Percentiles rank a stretch among this genome's conserved stretches.
phyloP scores from a whole-genome alignment of 2,888 invertebrate genomes.

The Idaea biselata region DNA sequence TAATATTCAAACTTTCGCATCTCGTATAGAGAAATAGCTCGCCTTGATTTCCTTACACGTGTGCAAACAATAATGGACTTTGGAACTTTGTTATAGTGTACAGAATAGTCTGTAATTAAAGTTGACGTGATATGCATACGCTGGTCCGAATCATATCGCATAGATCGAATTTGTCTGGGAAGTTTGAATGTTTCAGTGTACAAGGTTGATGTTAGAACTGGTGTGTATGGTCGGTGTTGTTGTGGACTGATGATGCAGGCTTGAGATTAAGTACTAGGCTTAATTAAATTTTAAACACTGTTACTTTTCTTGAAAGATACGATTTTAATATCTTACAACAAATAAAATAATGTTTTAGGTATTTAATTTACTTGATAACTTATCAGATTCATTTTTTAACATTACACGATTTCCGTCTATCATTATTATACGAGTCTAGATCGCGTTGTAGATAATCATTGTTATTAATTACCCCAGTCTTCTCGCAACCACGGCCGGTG shows the following conservation, averaged over 20 bases:
- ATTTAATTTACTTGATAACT: too few relatives aligned
- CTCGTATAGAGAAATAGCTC: slow-evolving; percentile 27
- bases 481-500: too few relatives aligned
- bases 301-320: neutral
- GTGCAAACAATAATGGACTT: slow-evolving; percentile 26
- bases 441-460: too few relatives aligned
- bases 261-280: neutral
- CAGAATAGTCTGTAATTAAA: slow-evolving; percentile 36
- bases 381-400: too few relatives aligned
- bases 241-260: slow-evolving; percentile 26
- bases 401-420: too few relatives aligned
- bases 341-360: too few relatives aligned
- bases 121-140: slow-evolving; percentile 38
- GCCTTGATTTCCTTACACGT: slow-evolving; percentile 26
- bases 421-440: too few relatives aligned
- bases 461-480: too few relatives aligned
- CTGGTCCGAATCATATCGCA: slow-evolving; percentile 56
- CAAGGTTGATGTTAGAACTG: slow-evolving; percentile 55
- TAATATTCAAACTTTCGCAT: slow-evolving; percentile 37
- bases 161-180: slow-evolving; percentile 79
- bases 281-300: neutral
- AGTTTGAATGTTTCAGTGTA: slow-evolving; percentile 75
- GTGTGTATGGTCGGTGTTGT: slow-evolving; percentile 44
- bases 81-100: slow-evolving; percentile 36
- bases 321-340: neutral